Evolutionary conservation across 2,797 vertebrate genomes (phyloP).

Genomic region (Danio tinwini): DNA sequence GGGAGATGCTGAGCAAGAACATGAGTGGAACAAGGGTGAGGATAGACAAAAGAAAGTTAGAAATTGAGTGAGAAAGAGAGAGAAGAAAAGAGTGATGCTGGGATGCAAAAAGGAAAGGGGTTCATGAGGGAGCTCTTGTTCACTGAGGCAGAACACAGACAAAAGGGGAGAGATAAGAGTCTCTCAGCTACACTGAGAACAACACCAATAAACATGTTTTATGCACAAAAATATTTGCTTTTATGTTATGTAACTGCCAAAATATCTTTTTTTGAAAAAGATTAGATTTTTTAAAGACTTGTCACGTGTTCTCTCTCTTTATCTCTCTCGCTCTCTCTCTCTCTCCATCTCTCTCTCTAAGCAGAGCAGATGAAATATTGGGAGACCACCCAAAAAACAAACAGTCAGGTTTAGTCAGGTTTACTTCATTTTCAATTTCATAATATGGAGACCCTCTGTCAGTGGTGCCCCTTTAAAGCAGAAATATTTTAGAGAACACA

Average conservation of each 20-base stretch:
- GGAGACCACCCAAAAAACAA: neutral
- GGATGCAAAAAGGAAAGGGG: conserved; percentile 17
- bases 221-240: conserved; percentile 13
- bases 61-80: conserved; percentile 15
- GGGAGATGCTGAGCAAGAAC: neutral
- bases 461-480: neutral
- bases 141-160: conserved; percentile 57
- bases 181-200: conserved; percentile 27
- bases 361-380: neutral
- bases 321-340: too few species aligned
- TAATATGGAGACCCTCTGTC: neutral
- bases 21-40: conserved; percentile 16
- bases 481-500: neutral
- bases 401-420: neutral
- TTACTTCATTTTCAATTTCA: neutral
- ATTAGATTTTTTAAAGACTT: neutral
- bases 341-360: neutral
- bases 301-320: neutral
- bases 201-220: conserved; percentile 29
- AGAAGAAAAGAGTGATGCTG: neutral
- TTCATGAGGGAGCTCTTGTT: conserved; percentile 19
- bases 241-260: conserved; percentile 24
- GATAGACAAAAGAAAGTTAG: neutral
- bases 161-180: conserved; percentile 34
- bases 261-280: neutral